Evolutionary conservation across 1,140 invertebrate species (phyloP), one percentile per base, ranked within the genome.

Genomic region (Drosophila serrata): DNA sequence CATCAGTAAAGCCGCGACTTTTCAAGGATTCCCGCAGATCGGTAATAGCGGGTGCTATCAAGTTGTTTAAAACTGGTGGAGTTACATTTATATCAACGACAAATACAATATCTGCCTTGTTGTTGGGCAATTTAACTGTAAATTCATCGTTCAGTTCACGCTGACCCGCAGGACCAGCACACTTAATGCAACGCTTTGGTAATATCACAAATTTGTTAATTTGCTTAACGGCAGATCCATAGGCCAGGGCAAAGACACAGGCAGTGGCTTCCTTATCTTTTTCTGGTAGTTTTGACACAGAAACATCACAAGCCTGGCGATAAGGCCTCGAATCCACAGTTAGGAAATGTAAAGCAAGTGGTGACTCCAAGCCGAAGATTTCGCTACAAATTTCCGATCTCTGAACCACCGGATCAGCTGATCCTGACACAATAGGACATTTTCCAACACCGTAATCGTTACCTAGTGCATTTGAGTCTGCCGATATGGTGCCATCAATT

Each of bases 31-130:
- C 92, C 12, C 79, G 91, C 1, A 94, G 58, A 51, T 94, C 90
- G 6, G 70, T 85, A 9, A 94, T 79, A 0, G 92, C 60, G 0
- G 92, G 88, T 12, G 93, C 87, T 19, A 94, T 77, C 3, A 94
- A 76, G 19, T 93, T 91, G 15, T 90, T 90, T 33, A 94, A 81
- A 0, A 93, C 58, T 22, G n/a, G 12, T 51, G 93, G 59, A 2
- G 24, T 82, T 69, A 95, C 42, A 82, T 91, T 81, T 92, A 95
- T 92, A 64, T 97, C 96, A n/a, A 97, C 93, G 7, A 96, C 93
- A 37, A 97, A 93, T 6, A 97, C 92, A 65, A 97, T 93, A 79
- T 97, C 96, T 9, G 96, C 96, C 73, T 96, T 93, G 61, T 95
- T 96, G 43, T 93, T 94, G 2, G 96, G 96, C 27, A 94, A 86